Percentiles rank a stretch among this genome's conserved stretches.
These are phyloP conservation scores for Pristionchus exspectatus DNA, from an alignment of 2,888 invertebrate species.

Conservation along the genomic window DNA sequence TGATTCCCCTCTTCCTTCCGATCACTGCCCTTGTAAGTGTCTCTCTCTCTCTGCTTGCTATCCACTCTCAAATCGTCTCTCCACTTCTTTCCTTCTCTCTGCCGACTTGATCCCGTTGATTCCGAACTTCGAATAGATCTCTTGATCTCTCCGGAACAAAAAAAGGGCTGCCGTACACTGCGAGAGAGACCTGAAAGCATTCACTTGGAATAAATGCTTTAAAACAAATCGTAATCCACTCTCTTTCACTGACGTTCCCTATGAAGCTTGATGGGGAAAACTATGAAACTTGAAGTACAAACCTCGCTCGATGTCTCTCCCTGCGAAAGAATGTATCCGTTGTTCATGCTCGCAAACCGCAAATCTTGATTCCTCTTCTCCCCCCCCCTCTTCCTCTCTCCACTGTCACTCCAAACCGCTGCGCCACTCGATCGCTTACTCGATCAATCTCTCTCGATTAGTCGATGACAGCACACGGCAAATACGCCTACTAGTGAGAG, in stretches of 20 bases:
- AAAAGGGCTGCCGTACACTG: too few relatives aligned
- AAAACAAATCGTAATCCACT: too few relatives aligned
- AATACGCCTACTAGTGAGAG: slow-evolving; percentile 29
- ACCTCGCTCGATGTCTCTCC: too few relatives aligned
- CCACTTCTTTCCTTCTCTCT: background rate
- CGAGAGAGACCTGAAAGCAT: too few relatives aligned
- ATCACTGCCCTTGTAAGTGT: slow-evolving; percentile 20
- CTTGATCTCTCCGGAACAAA: too few relatives aligned
- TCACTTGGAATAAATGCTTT: too few relatives aligned
- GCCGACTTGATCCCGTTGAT: background rate
- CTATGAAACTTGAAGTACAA: too few relatives aligned
- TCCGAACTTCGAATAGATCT: background rate
- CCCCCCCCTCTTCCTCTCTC: background rate
- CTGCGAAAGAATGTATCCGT: too few relatives aligned
- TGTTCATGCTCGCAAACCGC: too few relatives aligned
- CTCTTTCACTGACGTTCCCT: too few relatives aligned
- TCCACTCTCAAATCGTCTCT: background rate
- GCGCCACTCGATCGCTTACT: background rate
- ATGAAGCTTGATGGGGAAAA: too few relatives aligned
- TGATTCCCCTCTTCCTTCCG: background rate
- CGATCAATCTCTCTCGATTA: slow-evolving; percentile 6
- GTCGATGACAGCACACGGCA: background rate
- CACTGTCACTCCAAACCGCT: background rate
- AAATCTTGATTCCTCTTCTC: background rate
- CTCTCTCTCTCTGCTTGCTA: background rate